These are phyloP conservation scores for Dipodomys spectabilis DNA, from an alignment of 2,113 vertebrate species.

Conservation along the genomic window DNA sequence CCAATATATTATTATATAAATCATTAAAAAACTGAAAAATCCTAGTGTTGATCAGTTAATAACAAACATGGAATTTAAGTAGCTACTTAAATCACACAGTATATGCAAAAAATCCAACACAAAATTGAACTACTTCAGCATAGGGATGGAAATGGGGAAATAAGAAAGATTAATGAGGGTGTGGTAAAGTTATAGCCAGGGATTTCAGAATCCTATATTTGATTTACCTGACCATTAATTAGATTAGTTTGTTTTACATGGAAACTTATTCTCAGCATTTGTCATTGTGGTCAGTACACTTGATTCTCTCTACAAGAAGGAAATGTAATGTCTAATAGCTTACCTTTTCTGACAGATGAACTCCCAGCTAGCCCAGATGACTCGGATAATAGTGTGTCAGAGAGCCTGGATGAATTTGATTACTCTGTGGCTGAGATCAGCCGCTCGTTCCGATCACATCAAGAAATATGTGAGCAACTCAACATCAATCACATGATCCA, in stretches of 20 bases:
- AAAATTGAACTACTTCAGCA: no score
- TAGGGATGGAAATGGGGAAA: no score
- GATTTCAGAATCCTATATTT: constrained; percentile 47
- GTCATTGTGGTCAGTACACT: background rate
- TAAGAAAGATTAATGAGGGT: no score
- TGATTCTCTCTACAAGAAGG: background rate
- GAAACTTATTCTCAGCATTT: constrained; percentile 9
- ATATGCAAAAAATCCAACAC: background rate
- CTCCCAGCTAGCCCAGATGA: constrained; percentile 94
- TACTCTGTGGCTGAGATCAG: constrained; percentile 97
- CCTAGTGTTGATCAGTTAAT: background rate
- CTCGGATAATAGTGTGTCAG: constrained; percentile 96
- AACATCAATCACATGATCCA: constrained; percentile 99
- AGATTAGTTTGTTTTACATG: constrained; percentile 32
- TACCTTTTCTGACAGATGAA: constrained; percentile 87
- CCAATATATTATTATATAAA: background rate
- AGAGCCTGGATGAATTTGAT: constrained; percentile 97
- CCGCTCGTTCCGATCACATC: constrained; percentile 96
- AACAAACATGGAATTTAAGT: background rate
- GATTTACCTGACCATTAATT: constrained; percentile 7
- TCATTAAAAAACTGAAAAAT: constrained; percentile 19
- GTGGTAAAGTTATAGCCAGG: background rate
- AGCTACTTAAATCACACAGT: background rate
- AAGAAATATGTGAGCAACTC: constrained; percentile 98
- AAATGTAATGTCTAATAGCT: background rate